A percentile compares a stretch with the other conserved stretches of the same genome.
These are phyloP conservation scores for Globicephala melas DNA, from an alignment of 2,113 vertebrate genomes.

Conservation along the genomic window DNA sequence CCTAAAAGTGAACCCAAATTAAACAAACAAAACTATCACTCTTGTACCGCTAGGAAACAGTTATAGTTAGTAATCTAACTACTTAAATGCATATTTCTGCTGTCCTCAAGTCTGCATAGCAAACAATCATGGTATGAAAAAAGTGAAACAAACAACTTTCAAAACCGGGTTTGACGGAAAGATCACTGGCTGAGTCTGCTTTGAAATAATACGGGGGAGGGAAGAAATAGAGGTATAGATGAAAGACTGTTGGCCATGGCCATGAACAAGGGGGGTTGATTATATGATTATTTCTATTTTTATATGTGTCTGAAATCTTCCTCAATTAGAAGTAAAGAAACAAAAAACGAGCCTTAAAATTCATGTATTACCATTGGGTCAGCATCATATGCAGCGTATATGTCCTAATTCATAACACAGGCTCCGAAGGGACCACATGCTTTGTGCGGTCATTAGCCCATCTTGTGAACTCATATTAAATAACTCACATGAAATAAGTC, in stretches of 20 bases:
- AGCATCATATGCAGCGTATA: fast-evolving
- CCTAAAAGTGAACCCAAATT: not conserved
- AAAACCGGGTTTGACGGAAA: too few relatives aligned
- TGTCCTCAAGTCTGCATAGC: not conserved
- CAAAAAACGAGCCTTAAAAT: not conserved
- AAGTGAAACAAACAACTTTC: not conserved
- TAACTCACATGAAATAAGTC: not conserved
- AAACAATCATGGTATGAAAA: not conserved
- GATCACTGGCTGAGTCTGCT: not conserved
- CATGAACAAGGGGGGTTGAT: not conserved
- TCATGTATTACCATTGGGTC: not conserved
- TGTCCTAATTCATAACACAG: not conserved
- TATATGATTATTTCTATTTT: not conserved
- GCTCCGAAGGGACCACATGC: not conserved
- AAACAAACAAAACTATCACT: not conserved
- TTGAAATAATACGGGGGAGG: not conserved
- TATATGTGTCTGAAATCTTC: not conserved
- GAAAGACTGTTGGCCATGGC: not conserved
- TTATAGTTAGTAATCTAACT: not conserved
- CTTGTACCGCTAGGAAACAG: not conserved
- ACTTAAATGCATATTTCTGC: not conserved
- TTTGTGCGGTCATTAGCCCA: not conserved
- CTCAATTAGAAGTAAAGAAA: not conserved
- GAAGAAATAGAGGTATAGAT: not conserved
- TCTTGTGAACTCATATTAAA: not conserved